These are phyloP conservation scores for Morphnarchus princeps DNA, from an alignment of 2,113 vertebrate species.

Conservation along the genomic window DNA sequence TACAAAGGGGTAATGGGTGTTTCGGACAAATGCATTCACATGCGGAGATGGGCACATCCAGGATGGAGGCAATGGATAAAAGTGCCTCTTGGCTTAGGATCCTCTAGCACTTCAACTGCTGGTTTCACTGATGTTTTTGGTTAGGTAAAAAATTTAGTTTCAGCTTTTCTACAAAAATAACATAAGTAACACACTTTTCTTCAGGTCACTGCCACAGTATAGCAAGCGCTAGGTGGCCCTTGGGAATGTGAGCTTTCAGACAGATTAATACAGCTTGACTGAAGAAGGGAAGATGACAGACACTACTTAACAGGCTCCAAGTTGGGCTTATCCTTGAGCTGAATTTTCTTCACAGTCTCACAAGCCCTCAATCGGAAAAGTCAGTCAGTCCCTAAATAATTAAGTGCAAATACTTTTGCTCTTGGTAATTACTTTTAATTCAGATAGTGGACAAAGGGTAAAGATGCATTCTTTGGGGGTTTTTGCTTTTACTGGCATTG, in stretches of 20 bases:
- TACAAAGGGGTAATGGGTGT: not conserved
- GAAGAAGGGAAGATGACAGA: slow-evolving; percentile 31
- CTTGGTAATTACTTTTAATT: not conserved
- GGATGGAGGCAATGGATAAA: not conserved
- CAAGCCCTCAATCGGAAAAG: not conserved
- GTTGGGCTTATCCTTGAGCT: not conserved
- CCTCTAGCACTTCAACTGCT: not conserved
- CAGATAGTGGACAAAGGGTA: not conserved
- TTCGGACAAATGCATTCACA: not conserved
- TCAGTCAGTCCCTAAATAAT: not conserved
- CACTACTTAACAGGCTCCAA: not conserved
- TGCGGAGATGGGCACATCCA: not conserved
- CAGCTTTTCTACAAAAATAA: not conserved
- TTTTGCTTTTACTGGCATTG: not conserved
- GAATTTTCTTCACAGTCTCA: slow-evolving; percentile 6
- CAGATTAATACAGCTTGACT: slow-evolving; percentile 62
- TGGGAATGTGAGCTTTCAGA: slow-evolving; percentile 57
- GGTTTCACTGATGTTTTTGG: not conserved
- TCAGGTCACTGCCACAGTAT: slow-evolving; percentile 32
- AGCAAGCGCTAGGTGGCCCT: not conserved
- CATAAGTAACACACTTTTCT: slow-evolving; percentile 9
- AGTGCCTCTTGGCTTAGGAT: not conserved
- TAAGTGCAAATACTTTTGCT: not conserved
- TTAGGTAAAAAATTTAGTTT: not conserved
- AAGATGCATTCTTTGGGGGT: not conserved